Base-by-base conservation (phyloP, 2,113 vertebrate species). In the Neodontobutis hainanensis region DNA sequence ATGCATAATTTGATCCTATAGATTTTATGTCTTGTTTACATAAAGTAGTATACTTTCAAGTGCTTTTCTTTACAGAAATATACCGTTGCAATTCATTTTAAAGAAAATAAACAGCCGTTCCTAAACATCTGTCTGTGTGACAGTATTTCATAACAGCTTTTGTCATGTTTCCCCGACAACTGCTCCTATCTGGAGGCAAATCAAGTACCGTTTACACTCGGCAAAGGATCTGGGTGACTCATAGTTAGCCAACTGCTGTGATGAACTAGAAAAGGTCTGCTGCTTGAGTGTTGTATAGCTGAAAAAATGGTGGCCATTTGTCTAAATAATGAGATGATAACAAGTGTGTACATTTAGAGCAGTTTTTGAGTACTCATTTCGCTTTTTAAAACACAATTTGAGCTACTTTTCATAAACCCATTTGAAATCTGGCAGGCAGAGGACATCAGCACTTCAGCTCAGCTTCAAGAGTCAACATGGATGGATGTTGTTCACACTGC, bases 221-320 rank as follows among this genome's bases (percentile, higher is more conserved):
- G 65, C 52, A 44, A 70, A 58, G 64, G 56, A 70, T 75, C 38
- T n/a, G 19, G 15, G 69, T 83, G 81, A 81, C 38, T 86, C 75
- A 76, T 42, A 8, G 55, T 56, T 57, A 27, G 44, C 49, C 42
- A 65, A 68, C 66, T 78, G 71, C 71, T 70, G 57, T 61, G 57
- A 56, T 70, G 63, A 65, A 65, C 61, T 49, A 56, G 66, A 61
- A 50, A 49, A 8, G 66, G 34, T 55, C 35, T 60, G 53, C 49
- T 44, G 57, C 68, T 50, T 11, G 3, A 46, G 6, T 68, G 55
- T 40, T 62, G 47, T 67, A 61, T 4, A 12, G 8, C 9, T 0
- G 0, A 14, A 16, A n/a, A 48, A 77, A 72, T 27, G 19, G 46
- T 38, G 4, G 57, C 44, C 27, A 57, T 74, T 65, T 51, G n/a